phyloP scores from a whole-genome alignment of 2,113 vertebrate species.

The Elaphurus davidianus region DNA sequence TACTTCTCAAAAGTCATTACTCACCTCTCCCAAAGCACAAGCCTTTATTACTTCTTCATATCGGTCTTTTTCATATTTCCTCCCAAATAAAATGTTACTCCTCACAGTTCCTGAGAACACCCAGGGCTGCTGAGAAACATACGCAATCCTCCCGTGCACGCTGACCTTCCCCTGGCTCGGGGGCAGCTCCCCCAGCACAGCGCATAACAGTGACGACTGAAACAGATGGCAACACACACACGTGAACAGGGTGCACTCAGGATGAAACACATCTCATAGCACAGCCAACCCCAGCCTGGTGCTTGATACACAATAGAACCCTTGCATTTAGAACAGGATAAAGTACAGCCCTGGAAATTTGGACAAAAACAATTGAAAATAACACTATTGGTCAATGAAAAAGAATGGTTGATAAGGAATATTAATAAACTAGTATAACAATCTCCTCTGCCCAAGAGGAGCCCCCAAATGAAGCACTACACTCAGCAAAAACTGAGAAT shows the following conservation, averaged over 20 bases:
- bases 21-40: conserved; percentile 85
- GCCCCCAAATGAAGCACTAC: not conserved
- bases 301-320: fast-evolving
- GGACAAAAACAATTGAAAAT: not conserved
- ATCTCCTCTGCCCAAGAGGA: not conserved
- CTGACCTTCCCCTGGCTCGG: fast-evolving
- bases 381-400: not conserved
- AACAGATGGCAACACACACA: not conserved
- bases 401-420: not conserved
- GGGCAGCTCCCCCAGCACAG: too few relatives aligned
- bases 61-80: too few relatives aligned
- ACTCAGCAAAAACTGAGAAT: not conserved
- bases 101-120: too few relatives aligned
- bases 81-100: too few relatives aligned
- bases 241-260: fast-evolving
- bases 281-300: fast-evolving
- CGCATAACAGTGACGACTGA: conserved; percentile 87
- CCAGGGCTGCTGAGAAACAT: too few relatives aligned
- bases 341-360: not conserved
- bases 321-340: not conserved
- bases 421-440: not conserved
- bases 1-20: not conserved
- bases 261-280: fast-evolving
- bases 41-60: too few relatives aligned
- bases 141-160: fast-evolving